phyloP scores from a whole-genome alignment of 2,888 invertebrate genomes.

The Endomychus coccineus region DNA sequence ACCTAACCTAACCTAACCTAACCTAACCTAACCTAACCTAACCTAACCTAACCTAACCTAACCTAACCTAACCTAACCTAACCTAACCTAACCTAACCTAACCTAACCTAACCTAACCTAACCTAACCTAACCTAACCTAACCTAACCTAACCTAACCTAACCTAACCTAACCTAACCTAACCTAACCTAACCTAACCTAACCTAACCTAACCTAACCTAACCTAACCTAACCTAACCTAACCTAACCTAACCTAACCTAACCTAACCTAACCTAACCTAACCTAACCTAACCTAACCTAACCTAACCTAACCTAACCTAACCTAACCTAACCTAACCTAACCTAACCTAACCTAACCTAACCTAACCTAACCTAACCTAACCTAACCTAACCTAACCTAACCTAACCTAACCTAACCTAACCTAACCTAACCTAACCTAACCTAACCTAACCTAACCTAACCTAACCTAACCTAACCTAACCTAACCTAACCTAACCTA shows the following conservation, averaged over 20 bases:
- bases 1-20: too few relatives aligned
- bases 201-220: conserved; percentile 4
- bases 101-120: conserved; percentile 3
- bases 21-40: too few relatives aligned
- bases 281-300: conserved; percentile 4
- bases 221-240: conserved; percentile 14
- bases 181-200: conserved; percentile 5
- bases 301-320: conserved; percentile 3
- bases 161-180: conserved; percentile 4
- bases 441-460: conserved; percentile 22
- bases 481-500: conserved; percentile 20
- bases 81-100: conserved; percentile 1
- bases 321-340: conserved; percentile 17
- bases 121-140: conserved; percentile 2
- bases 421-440: conserved; percentile 20
- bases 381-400: conserved; percentile 20
- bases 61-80: conserved; percentile 3
- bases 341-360: conserved; percentile 19
- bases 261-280: conserved; percentile 3
- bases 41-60: too few relatives aligned
- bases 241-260: conserved; percentile 1
- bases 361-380: conserved; percentile 19
- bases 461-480: conserved; percentile 19
- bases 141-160: conserved; percentile 5
- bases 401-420: conserved; percentile 20